Base-by-base conservation (phyloP, 1,140 invertebrate genomes). In the Aleiodes sp. region DNA sequence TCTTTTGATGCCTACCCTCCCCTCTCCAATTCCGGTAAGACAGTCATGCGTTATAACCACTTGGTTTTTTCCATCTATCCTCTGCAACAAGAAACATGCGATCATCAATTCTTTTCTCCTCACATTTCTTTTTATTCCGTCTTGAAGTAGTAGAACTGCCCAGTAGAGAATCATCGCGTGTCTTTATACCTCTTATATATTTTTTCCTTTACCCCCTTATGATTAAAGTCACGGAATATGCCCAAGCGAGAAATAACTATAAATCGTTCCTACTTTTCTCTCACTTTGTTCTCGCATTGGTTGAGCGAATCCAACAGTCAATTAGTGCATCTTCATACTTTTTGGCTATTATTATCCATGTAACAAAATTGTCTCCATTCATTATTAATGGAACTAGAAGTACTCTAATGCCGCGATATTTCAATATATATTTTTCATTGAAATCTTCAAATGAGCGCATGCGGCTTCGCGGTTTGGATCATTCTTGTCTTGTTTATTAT, bases 61-160 rank as follows among this genome's bases (percentile, higher is more conserved):
- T 4, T 29, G 24, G 9, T n/a, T 19, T 56, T 65, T 28, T 52
- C 41, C 41, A 8, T 7, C 29, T 35, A 31, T 65, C 19, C 31
- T n/a, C 29, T 37, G 4, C 19, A 28, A 19, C 59, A 39, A 33
- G 26, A 39, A 39, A 10, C 59, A 33, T 35, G 28, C 28, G 12
- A 59, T 59, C 56, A 33, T 33, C n/a, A 21, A 39, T 41, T 75
- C 71, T 75, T 74, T 60, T 72, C 43, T 16, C 29, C 52, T 41
- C 16, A 26, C 28, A 35, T 29, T 65, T 52, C 35, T 52, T 35
- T 57, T 29, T 16, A 35, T 56, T 21, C 21, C 14, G 16, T 29
- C 28, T 12, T 41, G 6, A 37, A 19, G 21, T 52, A 24, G 46
- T 12, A 24, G 46, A 31, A 28, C 41, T 19, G 39, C 41, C n/a